Evolutionary conservation across 2,113 vertebrate genomes (phyloP).

Genomic region (Paralichthys olivaceus): DNA sequence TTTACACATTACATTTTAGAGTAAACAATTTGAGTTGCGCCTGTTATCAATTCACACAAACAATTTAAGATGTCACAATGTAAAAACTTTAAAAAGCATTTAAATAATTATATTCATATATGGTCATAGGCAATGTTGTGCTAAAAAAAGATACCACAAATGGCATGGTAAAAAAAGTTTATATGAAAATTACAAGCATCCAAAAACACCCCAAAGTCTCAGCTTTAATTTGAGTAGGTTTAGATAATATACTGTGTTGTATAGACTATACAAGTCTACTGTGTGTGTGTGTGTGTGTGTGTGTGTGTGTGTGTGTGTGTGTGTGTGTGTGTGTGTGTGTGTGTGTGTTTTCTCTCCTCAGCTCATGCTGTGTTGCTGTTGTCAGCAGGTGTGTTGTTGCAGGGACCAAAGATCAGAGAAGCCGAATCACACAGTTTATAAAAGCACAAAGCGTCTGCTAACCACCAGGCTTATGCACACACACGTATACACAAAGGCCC

Average conservation of each 20-base stretch:
- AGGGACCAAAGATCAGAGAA: not conserved
- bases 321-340: no score
- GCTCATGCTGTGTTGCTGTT: constrained; percentile 8
- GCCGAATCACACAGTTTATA: not conserved
- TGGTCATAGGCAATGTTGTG: no score
- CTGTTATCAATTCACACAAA: no score
- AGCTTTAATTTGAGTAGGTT: not conserved
- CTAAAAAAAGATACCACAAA: no score
- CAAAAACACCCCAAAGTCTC: no score
- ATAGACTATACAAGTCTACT: not conserved
- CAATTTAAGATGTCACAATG: no score
- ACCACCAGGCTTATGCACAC: not conserved
- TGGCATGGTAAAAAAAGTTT: no score
- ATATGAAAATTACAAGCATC: no score
- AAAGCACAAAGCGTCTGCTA: constrained; percentile 1
- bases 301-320: not conserved
- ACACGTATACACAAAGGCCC: not conserved
- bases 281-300: not conserved
- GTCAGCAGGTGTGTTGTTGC: constrained; percentile 28
- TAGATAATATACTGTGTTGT: not conserved
- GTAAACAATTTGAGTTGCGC: no score
- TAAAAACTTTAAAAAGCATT: no score
- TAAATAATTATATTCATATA: no score
- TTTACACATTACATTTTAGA: no score
- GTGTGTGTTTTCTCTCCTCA: not conserved